These are phyloP conservation scores for Conistra vaccinii DNA, from an alignment of 2,888 invertebrate species.

Conservation along the genomic window DNA sequence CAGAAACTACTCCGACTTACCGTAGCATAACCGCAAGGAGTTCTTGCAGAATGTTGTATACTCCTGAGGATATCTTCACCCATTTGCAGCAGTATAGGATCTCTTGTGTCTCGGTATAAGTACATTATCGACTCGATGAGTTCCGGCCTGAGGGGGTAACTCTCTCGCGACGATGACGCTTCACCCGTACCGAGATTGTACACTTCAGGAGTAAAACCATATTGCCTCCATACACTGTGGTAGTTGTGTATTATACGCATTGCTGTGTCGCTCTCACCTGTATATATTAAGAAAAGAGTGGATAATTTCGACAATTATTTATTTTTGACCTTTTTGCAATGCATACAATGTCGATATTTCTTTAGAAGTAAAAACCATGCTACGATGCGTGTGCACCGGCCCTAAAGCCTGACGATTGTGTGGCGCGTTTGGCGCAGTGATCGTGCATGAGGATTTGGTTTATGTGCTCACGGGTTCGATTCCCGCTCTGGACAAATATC, in stretches of 20 bases:
- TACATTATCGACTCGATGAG: constrained; percentile 99
- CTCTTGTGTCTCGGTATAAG: constrained; percentile 97
- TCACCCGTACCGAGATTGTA: constrained; percentile 98
- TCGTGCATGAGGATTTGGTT: neutral
- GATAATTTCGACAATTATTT: neutral
- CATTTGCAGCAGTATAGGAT: constrained; percentile 97
- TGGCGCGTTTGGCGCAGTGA: neutral
- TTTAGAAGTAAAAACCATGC: neutral
- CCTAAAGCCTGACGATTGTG: neutral
- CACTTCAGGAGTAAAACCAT: constrained; percentile 99
- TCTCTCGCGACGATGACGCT: constrained; percentile 95
- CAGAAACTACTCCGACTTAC: constrained; percentile 87
- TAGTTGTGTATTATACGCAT: constrained; percentile 98
- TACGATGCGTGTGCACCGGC: neutral
- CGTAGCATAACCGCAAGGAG: constrained; percentile 99
- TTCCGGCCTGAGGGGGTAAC: constrained; percentile 99
- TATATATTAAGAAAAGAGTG: neutral
- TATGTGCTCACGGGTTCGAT: neutral
- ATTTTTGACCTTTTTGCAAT: neutral
- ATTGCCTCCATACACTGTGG: constrained; percentile 98
- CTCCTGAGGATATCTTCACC: constrained; percentile 98
- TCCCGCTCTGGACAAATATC: neutral
- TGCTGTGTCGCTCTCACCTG: constrained; percentile 97
- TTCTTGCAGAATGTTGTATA: constrained; percentile 97
- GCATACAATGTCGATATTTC: neutral